Evolutionary conservation across 2,797 vertebrate species (phyloP).

Genomic region (Trichosurus vulpecula): DNA sequence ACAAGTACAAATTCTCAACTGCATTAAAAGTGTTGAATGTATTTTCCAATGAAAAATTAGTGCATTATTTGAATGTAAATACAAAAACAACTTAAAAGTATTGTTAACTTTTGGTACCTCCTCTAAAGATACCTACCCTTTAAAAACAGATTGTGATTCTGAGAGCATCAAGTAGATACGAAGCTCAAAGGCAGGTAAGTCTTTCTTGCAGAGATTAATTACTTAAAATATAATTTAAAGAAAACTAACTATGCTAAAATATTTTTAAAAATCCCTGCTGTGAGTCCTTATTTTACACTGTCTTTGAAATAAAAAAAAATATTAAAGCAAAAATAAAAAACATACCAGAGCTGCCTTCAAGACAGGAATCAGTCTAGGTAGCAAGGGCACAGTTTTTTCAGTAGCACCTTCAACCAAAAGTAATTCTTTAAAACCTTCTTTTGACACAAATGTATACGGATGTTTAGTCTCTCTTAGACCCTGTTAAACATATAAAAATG

Average conservation of each 20-base stretch:
- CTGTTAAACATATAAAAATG: constrained; percentile 76
- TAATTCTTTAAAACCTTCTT: constrained; percentile 87
- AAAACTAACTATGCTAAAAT: background rate
- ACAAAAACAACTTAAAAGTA: constrained; percentile 17
- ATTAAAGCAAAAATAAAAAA: constrained; percentile 44
- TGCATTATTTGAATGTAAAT: background rate
- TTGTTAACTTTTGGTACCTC: background rate
- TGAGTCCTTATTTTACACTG: background rate
- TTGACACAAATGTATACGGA: constrained; percentile 88
- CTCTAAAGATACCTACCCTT: background rate
- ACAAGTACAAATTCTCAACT: background rate
- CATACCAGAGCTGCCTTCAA: constrained; percentile 87
- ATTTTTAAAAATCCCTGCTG: background rate
- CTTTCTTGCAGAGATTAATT: background rate
- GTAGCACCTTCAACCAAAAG: constrained; percentile 83
- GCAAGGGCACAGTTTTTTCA: constrained; percentile 85
- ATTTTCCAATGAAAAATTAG: background rate
- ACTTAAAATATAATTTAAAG: background rate
- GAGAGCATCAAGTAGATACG: background rate
- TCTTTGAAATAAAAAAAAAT: constrained; percentile 5
- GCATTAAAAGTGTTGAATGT: constrained; percentile 21
- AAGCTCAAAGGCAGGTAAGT: background rate
- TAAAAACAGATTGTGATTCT: background rate
- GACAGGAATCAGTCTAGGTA: constrained; percentile 85
- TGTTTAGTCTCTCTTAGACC: constrained; percentile 88